These are phyloP conservation scores for Rhadina sibilatrix DNA, from an alignment of 2,113 vertebrate genomes.

Conservation along the genomic window DNA sequence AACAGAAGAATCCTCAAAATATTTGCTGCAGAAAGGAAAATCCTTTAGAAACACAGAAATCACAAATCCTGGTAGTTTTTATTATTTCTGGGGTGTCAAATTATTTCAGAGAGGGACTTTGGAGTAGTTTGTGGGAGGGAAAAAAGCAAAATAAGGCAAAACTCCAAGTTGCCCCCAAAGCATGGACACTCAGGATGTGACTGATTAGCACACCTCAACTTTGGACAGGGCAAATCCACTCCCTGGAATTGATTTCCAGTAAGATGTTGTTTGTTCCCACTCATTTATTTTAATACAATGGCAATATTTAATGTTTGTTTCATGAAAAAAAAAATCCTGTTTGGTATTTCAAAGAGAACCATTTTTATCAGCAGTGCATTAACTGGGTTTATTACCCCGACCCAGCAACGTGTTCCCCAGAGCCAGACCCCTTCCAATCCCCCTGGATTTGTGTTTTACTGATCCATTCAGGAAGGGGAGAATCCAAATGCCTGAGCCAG, in stretches of 20 bases:
- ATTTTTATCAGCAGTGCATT: neutral
- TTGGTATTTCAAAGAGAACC: neutral
- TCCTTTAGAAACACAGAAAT: neutral
- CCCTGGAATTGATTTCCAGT: neutral
- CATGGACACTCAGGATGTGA: neutral
- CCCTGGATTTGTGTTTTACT: neutral
- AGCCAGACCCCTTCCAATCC: neutral
- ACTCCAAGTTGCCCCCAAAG: fast-evolving
- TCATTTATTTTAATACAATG: neutral
- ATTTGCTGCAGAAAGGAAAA: neutral
- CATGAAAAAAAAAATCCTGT: neutral
- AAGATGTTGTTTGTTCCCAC: neutral
- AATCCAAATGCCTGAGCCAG: neutral
- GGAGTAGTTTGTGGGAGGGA: neutral
- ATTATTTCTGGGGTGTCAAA: neutral
- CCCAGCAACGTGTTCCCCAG: fast-evolving
- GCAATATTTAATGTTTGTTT: neutral
- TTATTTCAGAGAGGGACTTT: neutral
- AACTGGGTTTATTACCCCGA: neutral
- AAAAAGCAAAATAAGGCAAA: neutral
- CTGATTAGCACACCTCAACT: neutral
- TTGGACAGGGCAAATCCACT: neutral
- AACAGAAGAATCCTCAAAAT: neutral
- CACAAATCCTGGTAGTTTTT: neutral
- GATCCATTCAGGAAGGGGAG: neutral